A percentile compares a stretch with the other conserved stretches of the same genome.
These are phyloP conservation scores for Gymnocypris eckloni DNA, from an alignment of 2,797 vertebrate species.

Conservation along the genomic window DNA sequence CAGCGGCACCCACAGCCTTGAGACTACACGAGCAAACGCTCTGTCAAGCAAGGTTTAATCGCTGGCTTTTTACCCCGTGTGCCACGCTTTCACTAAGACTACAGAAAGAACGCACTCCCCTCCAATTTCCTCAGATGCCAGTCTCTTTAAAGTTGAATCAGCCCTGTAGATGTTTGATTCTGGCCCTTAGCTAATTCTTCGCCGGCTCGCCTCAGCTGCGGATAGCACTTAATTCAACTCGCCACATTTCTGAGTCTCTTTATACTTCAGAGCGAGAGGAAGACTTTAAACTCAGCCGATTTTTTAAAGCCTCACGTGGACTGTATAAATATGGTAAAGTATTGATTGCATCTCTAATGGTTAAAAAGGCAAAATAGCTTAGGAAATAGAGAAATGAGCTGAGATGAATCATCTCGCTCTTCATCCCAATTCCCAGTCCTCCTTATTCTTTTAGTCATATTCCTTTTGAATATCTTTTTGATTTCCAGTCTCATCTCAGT, in stretches of 20 bases:
- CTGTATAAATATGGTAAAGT: neutral
- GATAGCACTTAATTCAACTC: slow-evolving; percentile 55
- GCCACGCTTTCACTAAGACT: slow-evolving; percentile 9
- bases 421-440: neutral
- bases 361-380: neutral
- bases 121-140: slow-evolving; percentile 57
- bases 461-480: slow-evolving; percentile 15
- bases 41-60: slow-evolving; percentile 23
- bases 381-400: neutral
- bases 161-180: slow-evolving; percentile 63
- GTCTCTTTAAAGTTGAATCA: slow-evolving; percentile 64
- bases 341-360: slow-evolving; percentile 33
- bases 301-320: neutral
- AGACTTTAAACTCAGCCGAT: slow-evolving; percentile 20
- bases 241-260: slow-evolving; percentile 59
- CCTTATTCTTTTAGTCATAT: slow-evolving; percentile 37
- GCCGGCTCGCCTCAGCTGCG: slow-evolving; percentile 51
- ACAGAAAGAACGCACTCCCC: neutral
- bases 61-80: slow-evolving; percentile 29
- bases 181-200: slow-evolving; percentile 61
- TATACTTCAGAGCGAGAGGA: slow-evolving; percentile 55
- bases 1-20: neutral
- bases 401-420: slow-evolving; percentile 8
- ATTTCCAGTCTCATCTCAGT: slow-evolving; percentile 40
- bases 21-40: slow-evolving; percentile 34